Base-by-base conservation (phyloP, 2,888 invertebrate genomes). In the Thereva nobilitata region DNA sequence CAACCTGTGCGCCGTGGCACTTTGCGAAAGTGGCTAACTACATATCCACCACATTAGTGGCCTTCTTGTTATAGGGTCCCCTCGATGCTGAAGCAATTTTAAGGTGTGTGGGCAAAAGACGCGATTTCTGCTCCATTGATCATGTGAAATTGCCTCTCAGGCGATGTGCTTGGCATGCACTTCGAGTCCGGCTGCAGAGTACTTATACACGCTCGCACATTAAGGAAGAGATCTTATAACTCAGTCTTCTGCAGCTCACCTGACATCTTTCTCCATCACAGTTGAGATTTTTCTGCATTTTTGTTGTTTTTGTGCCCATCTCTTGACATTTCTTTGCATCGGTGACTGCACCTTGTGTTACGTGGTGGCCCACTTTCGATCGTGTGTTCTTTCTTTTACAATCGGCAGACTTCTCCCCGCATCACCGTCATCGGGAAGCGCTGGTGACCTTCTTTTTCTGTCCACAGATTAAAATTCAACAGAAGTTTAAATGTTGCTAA, bases 321-420 rank as follows among this genome's bases (percentile, higher is more conserved):
- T 50, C 61, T 50, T 50, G 61, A 61, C 61, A 61, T 50, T 61
- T 61, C 61, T 50, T 61, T 37, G 40, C 50, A 41, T 50, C 50
- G 12, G 50, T 37, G 61, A 40, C 23, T 61, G 42, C 23, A 23
- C 23, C 23, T 23, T 47, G n/a, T 40, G 50, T 50, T 50, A 61
- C 57, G 57, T 59, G 45, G 47, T 61, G 61, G 61, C 61, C 61
- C 50, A 61, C 61, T 61, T 61, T 61, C 61, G 47, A 34, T 50
- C 50, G 8, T 1, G 50, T 34, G 50, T 50, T 50, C 50, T 50
- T 55, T 55, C 55, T 55, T 42, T 37, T 10, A 40, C 42, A 8
- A 12, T 12, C 55, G 41, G 5, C 41, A 49, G 61, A 50, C 23
- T 40, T 59, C 47, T 41, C 35, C 50, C 35, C 49, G 34, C 40